Evolutionary conservation across 2,113 vertebrate species (phyloP), one percentile per base, ranked within the genome.

Genomic region (Centrocercus urophasianus): DNA sequence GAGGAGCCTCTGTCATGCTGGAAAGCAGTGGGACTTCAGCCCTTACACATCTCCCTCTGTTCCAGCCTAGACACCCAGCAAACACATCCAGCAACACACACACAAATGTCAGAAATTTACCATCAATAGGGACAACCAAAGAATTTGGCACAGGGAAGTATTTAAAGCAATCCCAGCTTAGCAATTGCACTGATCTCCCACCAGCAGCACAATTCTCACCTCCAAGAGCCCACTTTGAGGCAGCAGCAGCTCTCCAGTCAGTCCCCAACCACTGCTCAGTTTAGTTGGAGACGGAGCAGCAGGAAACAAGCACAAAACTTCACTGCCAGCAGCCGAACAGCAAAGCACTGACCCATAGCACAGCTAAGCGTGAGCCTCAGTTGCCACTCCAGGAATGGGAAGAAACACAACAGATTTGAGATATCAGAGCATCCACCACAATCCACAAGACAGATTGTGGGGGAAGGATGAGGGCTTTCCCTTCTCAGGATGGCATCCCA

Each of bases 401-500:
- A 95, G 94, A 94, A 96, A 89, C 69, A 78, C 92, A 94, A 96
- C 86, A 93, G 81, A 95, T 88, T 81, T 92, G 85, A 94, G 93
- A 90, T 86, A 96, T 54, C 93, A 74, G 92, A 95, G 70, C 78
- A 92, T 54, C 70, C 89, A 88, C 72, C 36, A 63, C 90, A 96
- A 96, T 91, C 94, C 94, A 92, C 36, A 78, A 93, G 93, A 70
- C 83, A 96, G 94, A 93, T 83, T 91, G 94, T 94, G 93, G 93
- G 75, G 75, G 57, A 95, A 95, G 93, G 94, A 94, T 83, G 82
- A 95, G 92, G 50, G 86, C 79, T 93, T 84, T 93, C 93, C 91
- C 89, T 93, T 86, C 95, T 83, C 72, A 63, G 57, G 91, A 90
- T 57, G 83, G 47, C 95, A 91, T 54, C 3, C 0, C 15, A n/a